Percentiles rank a stretch among this genome's conserved stretches.
Evolutionary conservation across 2,797 vertebrate species (phyloP).

Genomic region (Halcyon chelicuti): DNA sequence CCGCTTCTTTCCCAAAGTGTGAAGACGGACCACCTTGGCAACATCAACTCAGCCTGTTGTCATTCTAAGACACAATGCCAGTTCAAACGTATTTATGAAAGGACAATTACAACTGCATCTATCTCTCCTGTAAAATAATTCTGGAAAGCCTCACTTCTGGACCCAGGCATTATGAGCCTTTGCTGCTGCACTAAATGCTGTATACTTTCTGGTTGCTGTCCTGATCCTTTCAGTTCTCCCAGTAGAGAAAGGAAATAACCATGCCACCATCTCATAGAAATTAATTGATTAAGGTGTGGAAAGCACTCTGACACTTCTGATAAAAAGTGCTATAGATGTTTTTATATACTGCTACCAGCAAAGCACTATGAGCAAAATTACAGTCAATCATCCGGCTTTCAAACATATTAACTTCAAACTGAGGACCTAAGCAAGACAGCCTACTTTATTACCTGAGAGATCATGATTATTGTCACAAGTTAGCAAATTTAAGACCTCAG

Average conservation of each 20-base stretch:
- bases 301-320: slow-evolving; percentile 29
- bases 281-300: slow-evolving; percentile 26
- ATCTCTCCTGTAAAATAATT: not conserved
- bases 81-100: not conserved
- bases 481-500: slow-evolving; percentile 41
- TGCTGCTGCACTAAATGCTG: not conserved
- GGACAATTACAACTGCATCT: not conserved
- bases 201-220: not conserved
- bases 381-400: slow-evolving; percentile 41
- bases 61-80: not conserved
- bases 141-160: not conserved
- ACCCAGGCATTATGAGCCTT: not conserved
- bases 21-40: not conserved
- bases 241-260: not conserved
- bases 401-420: slow-evolving; percentile 45
- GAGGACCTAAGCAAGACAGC: not conserved
- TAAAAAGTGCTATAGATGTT: slow-evolving; percentile 24
- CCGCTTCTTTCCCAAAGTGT: not conserved
- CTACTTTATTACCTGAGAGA: slow-evolving; percentile 34
- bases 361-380: slow-evolving; percentile 29
- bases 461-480: slow-evolving; percentile 24
- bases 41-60: not conserved
- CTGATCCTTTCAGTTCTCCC: not conserved
- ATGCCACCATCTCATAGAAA: not conserved
- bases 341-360: slow-evolving; percentile 47